Evolutionary conservation across 1,140 invertebrate species (phyloP).

Genomic region (Drosophila eugracilis): DNA sequence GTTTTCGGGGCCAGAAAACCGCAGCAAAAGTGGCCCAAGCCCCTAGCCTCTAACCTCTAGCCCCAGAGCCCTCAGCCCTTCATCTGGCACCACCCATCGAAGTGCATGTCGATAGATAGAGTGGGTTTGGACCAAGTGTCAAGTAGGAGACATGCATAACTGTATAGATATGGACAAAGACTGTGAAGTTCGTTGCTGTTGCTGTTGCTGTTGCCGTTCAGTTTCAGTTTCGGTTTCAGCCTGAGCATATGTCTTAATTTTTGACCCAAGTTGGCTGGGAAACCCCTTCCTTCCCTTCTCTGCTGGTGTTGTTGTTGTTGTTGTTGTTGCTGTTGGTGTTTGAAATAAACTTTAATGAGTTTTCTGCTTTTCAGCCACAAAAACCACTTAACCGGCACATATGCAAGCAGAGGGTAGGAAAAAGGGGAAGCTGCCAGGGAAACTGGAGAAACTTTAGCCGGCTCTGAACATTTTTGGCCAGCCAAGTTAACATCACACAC

Average conservation of each 20-base stretch:
- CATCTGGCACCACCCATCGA: conserved; percentile 14
- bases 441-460: conserved; percentile 60
- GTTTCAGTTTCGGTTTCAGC: conserved; percentile 40
- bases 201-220: conserved; percentile 39
- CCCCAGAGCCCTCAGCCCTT: no score
- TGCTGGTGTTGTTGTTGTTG: not conserved
- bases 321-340: conserved; percentile 57
- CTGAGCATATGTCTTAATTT: conserved; percentile 68
- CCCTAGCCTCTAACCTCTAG: no score
- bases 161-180: conserved; percentile 13
- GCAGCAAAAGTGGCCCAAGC: conserved; percentile 51
- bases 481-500: conserved; percentile 56
- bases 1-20: conserved; percentile 37
- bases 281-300: not conserved
- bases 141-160: conserved; percentile 40
- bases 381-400: conserved; percentile 77
- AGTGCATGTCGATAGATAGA: conserved; percentile 33
- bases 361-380: conserved; percentile 77
- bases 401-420: conserved; percentile 47
- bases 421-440: conserved; percentile 8
- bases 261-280: conserved; percentile 55
- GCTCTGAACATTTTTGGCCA: conserved; percentile 58
- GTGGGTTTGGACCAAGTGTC: conserved; percentile 1
- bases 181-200: conserved; percentile 18
- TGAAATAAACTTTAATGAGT: conserved; percentile 79